Base-by-base conservation (phyloP, 2,888 invertebrate species). In the Anagyrus pseudococci region DNA sequence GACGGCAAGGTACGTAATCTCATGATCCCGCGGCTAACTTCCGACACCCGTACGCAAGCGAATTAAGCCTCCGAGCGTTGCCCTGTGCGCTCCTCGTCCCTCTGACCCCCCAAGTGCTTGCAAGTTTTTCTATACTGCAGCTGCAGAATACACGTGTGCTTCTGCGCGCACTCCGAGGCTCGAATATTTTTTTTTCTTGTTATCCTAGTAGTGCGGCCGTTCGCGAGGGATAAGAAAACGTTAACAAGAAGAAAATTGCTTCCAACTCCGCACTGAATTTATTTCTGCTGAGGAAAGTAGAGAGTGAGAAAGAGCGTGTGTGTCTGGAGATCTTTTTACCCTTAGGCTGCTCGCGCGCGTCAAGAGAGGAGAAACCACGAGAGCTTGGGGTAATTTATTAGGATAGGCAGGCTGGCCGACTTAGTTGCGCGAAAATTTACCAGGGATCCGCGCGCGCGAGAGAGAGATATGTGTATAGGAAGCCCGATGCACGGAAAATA, bases 231-330 rank as follows among this genome's bases (percentile, higher is more conserved):
- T 63, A 67, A 66, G 59, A 64, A 62, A 68, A 68, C 68, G 68
- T 72, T 72, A 72, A 71, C 73, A 69, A 71, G 71, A 70, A 69
- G 69, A 68, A 71, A 72, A 75, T 74, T 73, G 73, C 69, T 67
- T 67, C 67, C 69, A 70, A 68, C 55, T 68, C 68, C 49, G 17
- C n/a, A 37, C 13, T 2, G 15, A 37, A 8, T 15, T 15, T 8
- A 8, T 15, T 17, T 29, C 17, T 17, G 29, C 17, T 20, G 47
- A 20, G 47, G 23, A 20, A 22, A 47, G 22, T 10, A 20, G 15
- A 23, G 47, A 2, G 13, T 19, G 46, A 37, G 33, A 8, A 15
- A 37, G 15, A 37, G 33, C 33, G 3, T 15, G 4, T 15, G 4
- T 2, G 33, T 4, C 33, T 37, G 13, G 33, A 2, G 33, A 10